A percentile compares a stretch with the other conserved stretches of the same genome.
Conservation (phyloP, 2,113 vertebrate species). For the Ramphastos sulfuratus region DNA sequence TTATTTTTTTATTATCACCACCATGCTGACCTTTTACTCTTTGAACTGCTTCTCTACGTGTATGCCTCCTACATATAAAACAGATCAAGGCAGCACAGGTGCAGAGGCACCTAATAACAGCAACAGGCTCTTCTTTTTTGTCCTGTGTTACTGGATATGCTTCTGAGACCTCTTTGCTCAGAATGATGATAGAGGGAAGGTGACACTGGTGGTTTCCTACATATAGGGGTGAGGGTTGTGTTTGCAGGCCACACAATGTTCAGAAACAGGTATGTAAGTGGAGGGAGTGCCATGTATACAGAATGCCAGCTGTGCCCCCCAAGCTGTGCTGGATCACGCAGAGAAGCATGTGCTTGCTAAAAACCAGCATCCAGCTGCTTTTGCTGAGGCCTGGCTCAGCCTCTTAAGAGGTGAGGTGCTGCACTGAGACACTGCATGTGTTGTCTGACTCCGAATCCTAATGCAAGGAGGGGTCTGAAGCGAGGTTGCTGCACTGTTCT, state of each 20-base stretch:
- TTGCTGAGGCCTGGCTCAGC: background rate
- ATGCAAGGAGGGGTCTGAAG: background rate
- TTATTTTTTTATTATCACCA: background rate
- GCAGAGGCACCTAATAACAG: background rate
- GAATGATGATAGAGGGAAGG: background rate
- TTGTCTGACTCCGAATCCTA: background rate
- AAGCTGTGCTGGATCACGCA: background rate
- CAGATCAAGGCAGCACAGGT: background rate
- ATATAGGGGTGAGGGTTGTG: background rate
- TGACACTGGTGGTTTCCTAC: background rate
- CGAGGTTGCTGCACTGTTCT: background rate
- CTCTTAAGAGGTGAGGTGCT: background rate
- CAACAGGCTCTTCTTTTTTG: conserved; percentile 8
- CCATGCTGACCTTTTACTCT: background rate
- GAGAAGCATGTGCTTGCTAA: background rate
- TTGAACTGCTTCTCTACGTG: background rate
- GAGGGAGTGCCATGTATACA: background rate
- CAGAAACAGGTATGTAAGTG: background rate
- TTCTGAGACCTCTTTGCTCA: background rate
- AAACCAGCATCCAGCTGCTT: background rate
- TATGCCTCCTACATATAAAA: background rate
- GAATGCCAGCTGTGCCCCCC: background rate
- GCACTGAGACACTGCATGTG: background rate
- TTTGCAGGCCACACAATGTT: background rate
- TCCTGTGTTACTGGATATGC: background rate